phyloP scores from a whole-genome alignment of 2,888 invertebrate species.

The Neelides folsomi region DNA sequence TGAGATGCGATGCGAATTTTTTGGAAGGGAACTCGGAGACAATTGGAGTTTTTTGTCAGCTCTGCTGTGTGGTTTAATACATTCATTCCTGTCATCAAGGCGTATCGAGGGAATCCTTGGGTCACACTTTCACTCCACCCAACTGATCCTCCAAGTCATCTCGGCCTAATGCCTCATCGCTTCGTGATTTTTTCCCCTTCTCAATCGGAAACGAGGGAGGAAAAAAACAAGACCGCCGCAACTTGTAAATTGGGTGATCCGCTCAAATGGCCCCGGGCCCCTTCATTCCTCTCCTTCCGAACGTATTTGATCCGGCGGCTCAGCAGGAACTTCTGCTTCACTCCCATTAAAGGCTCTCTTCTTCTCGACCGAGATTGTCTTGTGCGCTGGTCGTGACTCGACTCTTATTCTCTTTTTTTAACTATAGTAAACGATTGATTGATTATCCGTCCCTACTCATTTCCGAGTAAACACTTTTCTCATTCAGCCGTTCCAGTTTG shows the following conservation, averaged over 20 bases:
- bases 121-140: constrained; percentile 16
- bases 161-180: background rate
- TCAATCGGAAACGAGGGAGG: background rate
- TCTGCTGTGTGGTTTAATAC: constrained; percentile 2
- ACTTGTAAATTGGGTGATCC: constrained; percentile 6
- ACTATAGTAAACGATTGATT: too few species aligned
- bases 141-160: background rate
- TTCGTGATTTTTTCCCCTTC: background rate
- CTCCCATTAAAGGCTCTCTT: background rate
- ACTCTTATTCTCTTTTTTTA: constrained; percentile 1
- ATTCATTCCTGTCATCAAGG: constrained; percentile 8
- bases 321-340: background rate
- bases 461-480: too few species aligned
- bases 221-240: background rate
- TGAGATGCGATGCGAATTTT: too few species aligned
- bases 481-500: too few species aligned
- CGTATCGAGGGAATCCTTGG: constrained; percentile 16
- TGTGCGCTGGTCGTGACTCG: constrained; percentile 10
- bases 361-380: background rate
- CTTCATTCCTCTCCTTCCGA: background rate
- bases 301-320: background rate
- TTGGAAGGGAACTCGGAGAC: too few species aligned
- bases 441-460: too few species aligned
- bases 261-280: constrained; percentile 7
- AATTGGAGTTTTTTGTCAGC: too few species aligned